phyloP scores from a whole-genome alignment of 2,113 vertebrate genomes.

The Scartelaos histophorus region DNA sequence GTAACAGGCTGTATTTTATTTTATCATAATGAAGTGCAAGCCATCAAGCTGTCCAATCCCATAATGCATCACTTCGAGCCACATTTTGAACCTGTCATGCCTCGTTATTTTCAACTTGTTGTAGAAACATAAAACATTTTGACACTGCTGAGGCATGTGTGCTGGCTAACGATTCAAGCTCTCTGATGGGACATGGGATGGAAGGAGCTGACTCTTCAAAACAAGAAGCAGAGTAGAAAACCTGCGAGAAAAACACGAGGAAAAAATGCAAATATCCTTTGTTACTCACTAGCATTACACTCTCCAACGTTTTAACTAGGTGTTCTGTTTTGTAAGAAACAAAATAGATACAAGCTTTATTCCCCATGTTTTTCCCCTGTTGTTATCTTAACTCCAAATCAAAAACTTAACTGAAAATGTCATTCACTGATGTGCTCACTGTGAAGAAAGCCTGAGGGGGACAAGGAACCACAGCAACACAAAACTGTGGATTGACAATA shows the following conservation, averaged over 20 bases:
- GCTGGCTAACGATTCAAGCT: background rate
- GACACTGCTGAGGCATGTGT: background rate
- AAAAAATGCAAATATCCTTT: background rate
- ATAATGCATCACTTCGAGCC: background rate
- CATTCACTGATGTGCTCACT: background rate
- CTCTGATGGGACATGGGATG: background rate
- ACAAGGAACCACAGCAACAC: background rate
- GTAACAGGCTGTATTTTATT: background rate
- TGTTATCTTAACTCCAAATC: background rate
- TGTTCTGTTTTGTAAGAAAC: background rate
- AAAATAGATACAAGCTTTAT: background rate
- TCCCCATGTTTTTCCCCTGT: background rate
- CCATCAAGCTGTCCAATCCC: background rate
- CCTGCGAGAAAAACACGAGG: background rate
- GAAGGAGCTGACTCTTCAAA: constrained; percentile 7
- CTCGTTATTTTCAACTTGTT: background rate
- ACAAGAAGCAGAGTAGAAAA: background rate
- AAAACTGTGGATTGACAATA: background rate
- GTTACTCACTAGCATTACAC: background rate
- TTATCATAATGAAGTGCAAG: background rate
- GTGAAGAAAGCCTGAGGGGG: background rate
- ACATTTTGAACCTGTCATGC: constrained; percentile 1
- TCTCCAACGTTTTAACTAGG: background rate
- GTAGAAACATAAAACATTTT: background rate
- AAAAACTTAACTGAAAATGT: background rate